Base-by-base conservation (phyloP, 2,888 invertebrate genomes). In the Pachliopta kotzebuea region DNA sequence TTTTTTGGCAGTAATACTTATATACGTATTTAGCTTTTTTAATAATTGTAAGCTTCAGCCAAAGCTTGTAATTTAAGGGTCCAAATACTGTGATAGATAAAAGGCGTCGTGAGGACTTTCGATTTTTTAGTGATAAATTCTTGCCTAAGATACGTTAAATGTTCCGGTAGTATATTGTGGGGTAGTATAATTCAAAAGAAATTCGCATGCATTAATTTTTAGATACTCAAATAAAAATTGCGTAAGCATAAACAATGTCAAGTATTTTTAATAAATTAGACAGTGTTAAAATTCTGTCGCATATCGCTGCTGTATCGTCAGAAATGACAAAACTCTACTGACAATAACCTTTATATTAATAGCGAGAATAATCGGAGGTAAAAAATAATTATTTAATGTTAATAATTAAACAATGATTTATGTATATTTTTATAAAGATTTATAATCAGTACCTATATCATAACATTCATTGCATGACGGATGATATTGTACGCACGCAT, bases 31-130 rank as follows among this genome's bases (percentile, higher is more conserved):
- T 54, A 24, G 17, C 9, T 62, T 42, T 49, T n/a, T n/a, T 58
- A 52, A 37, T 26, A 23, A 26, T 53, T 21, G 17, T 63, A 42
- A 57, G 42, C 21, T 58, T 58, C 3, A 29, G 23, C 37, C 20
- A 65, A 60, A 65, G 52, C 23, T 56, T 64, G 20, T 56, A 4
- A 42, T 53, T 23, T 60, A 61, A 58, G 65, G 65, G 65, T 65
- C 65, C 65, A 65, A 61, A 37, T 61, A 65, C 65, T 65, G 65
- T 65, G 65, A 65, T 65, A 65, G 24, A 21, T 31, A 54, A 60
- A 61, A 49, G 57, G 57, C 61, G 61, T 60, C 21, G 24, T 42
- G 21, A 54, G 29, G 24, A 55, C 21, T 54, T 24, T 49, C 29
- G 29, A 31, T 31, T 37, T 56, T 56, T 20, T 45, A 45, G 55